Conservation (phyloP, 2,797 vertebrate genomes). For the Hoplostethus mediterraneus region DNA sequence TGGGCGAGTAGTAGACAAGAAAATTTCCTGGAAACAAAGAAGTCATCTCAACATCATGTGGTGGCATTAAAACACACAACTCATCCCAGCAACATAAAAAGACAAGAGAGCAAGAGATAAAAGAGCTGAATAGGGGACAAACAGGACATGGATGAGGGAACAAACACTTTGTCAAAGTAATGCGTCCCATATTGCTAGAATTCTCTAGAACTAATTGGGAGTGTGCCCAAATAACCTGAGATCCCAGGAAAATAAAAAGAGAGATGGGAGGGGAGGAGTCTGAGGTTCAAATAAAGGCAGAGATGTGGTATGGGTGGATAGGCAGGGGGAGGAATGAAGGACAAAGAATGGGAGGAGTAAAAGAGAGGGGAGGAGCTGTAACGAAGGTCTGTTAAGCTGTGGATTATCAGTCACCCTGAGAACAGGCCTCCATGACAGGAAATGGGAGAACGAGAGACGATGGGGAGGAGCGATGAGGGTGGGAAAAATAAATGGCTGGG, state of each 20-base stretch:
- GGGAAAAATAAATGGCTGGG: neutral
- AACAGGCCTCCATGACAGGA: neutral
- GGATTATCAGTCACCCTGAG: slow-evolving; percentile 1
- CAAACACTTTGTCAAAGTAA: neutral
- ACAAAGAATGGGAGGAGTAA: too few species aligned
- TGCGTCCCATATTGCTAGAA: neutral
- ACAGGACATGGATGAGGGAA: neutral
- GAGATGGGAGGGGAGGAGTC: too few species aligned
- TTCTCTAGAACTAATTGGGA: too few species aligned
- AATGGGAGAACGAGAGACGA: slow-evolving; percentile 1
- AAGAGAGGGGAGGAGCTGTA: too few species aligned
- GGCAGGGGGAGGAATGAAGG: too few species aligned
- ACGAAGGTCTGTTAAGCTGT: neutral
- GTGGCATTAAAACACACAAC: slow-evolving; percentile 12
- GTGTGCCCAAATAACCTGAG: neutral
- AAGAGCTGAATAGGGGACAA: neutral
- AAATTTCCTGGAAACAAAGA: too few species aligned
- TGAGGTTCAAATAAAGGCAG: too few species aligned
- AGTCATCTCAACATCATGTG: too few species aligned
- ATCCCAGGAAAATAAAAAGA: neutral
- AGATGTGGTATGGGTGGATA: too few species aligned
- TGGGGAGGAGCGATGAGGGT: neutral
- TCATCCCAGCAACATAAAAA: slow-evolving; percentile 3
- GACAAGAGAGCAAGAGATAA: neutral
- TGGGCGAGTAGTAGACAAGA: too few species aligned